A percentile compares a stretch with the other conserved stretches of the same genome.
phyloP scores from a whole-genome alignment of 2,888 invertebrate species.

The Oxytorus armatus region DNA sequence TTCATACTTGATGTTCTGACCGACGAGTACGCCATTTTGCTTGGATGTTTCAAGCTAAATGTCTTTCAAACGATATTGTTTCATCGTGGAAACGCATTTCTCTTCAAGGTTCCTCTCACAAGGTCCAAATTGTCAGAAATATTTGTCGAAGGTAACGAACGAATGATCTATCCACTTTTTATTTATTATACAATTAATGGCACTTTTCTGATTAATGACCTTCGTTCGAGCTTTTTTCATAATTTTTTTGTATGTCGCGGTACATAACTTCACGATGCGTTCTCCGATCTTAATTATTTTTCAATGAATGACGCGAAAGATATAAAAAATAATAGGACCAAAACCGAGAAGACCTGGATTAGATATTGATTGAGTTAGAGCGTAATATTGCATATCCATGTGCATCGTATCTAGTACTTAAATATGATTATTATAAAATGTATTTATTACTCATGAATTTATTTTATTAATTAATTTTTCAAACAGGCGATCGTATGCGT shows the following conservation, averaged over 20 bases:
- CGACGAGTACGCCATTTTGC: conserved; percentile 75
- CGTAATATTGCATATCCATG: too few relatives aligned
- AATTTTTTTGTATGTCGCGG: too few relatives aligned
- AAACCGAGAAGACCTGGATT: too few relatives aligned
- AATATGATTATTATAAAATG: too few relatives aligned
- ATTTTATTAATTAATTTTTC: background rate
- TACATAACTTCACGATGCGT: too few relatives aligned
- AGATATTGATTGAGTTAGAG: too few relatives aligned
- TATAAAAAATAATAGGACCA: too few relatives aligned
- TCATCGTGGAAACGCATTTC: conserved; percentile 73
- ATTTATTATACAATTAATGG: background rate
- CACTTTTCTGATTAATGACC: conserved; percentile 4
- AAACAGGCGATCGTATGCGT: conserved; percentile 70
- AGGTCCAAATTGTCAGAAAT: conserved; percentile 60
- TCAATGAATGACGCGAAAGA: too few relatives aligned
- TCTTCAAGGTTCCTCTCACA: conserved; percentile 61
- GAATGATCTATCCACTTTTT: background rate
- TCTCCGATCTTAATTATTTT: too few relatives aligned
- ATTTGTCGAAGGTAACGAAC: conserved; percentile 67
- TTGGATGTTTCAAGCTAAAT: conserved; percentile 73
- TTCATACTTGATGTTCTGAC: conserved; percentile 70
- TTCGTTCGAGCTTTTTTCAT: too few relatives aligned
- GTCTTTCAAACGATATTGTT: conserved; percentile 74
- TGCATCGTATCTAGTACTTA: too few relatives aligned
- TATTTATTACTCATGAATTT: conserved; percentile 16